Conservation (phyloP, 2,888 invertebrate genomes). For the Cephus rjabovi region DNA sequence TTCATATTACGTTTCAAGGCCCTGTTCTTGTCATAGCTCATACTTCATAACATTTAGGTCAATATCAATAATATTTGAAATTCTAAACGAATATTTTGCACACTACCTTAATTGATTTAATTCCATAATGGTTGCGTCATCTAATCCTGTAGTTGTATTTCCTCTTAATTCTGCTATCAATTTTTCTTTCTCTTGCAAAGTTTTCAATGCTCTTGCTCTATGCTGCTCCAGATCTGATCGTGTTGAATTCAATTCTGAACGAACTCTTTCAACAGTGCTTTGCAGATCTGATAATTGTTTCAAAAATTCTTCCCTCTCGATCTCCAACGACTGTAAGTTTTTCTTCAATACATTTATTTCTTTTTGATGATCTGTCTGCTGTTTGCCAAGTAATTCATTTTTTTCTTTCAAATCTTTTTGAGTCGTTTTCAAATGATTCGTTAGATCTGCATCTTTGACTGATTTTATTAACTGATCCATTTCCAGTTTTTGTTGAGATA, state of each 20-base stretch:
- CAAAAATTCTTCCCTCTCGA: conserved; percentile 65
- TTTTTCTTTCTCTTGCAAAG: conserved; percentile 82
- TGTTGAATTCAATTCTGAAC: conserved; percentile 54
- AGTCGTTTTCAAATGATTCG: conserved; percentile 47
- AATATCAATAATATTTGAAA: not conserved
- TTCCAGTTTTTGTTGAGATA: conserved; percentile 32
- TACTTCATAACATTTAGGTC: not conserved
- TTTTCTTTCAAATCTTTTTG: conserved; percentile 65
- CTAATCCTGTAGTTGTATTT: conserved; percentile 44
- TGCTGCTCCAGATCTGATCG: conserved; percentile 78
- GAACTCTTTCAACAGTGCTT: conserved; percentile 55
- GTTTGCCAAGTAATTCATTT: conserved; percentile 61
- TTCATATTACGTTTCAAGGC: not conserved
- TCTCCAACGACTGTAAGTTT: conserved; percentile 67
- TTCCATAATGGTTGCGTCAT: conserved; percentile 69
- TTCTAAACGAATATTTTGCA: not conserved
- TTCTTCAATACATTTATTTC: conserved; percentile 61
- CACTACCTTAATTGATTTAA: conserved; percentile 69
- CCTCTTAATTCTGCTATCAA: conserved; percentile 74
- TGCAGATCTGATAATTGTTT: conserved; percentile 64
- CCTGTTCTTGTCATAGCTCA: not conserved
- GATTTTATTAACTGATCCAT: conserved; percentile 32
- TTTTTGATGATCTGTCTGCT: conserved; percentile 66
- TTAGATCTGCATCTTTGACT: conserved; percentile 24
- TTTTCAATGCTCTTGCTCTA: conserved; percentile 81